Percentiles rank a stretch among this genome's conserved stretches.
Evolutionary conservation across 1,140 invertebrate species (phyloP).

Genomic region (Orius insidiosus): DNA sequence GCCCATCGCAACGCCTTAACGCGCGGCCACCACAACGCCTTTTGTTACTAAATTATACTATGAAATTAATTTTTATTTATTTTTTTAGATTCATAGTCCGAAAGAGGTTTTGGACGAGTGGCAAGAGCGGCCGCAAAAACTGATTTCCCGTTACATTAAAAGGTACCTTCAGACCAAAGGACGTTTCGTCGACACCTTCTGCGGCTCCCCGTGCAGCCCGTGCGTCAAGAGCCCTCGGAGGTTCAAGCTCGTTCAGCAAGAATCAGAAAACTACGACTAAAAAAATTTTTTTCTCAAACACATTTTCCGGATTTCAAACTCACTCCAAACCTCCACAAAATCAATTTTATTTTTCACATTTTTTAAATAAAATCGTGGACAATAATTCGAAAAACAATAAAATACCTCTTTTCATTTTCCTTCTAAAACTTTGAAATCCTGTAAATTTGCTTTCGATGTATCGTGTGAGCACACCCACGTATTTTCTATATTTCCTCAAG

Average conservation of each 20-base stretch:
- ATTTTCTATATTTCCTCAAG: no score
- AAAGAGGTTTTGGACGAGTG: constrained; percentile 84
- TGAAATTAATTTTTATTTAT: no score
- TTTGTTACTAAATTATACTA: no score
- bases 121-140: constrained; percentile 76
- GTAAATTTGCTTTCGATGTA: no score
- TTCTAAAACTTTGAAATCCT: background rate
- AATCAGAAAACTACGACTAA: constrained; percentile 79
- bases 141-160: constrained; percentile 77
- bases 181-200: constrained; percentile 25
- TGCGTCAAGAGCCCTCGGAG: constrained; percentile 65
- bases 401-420: background rate
- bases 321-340: background rate
- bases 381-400: background rate
- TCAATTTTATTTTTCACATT: no score
- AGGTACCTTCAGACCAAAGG: constrained; percentile 59
- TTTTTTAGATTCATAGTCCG: constrained; percentile 57
- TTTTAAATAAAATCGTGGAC: background rate
- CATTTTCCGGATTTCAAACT: background rate
- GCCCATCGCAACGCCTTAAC: no score
- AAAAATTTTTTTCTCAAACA: background rate
- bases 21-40: no score
- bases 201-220: constrained; percentile 34
- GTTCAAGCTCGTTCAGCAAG: constrained; percentile 74
- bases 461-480: no score